Evolutionary conservation across 2,888 invertebrate genomes (phyloP).

Genomic region (Cordylochernes scorpioides): DNA sequence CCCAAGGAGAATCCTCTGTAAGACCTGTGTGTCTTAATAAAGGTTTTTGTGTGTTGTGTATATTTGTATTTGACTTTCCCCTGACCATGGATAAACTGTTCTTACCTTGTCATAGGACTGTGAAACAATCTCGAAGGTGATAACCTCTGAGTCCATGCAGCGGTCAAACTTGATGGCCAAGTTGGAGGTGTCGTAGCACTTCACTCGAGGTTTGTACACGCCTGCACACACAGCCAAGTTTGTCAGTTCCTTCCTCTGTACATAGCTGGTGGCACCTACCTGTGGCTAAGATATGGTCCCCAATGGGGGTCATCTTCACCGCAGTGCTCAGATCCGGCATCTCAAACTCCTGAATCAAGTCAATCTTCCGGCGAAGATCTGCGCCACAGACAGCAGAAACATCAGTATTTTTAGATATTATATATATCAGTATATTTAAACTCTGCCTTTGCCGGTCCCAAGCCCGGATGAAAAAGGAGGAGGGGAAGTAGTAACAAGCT

Average conservation of each 20-base stretch:
- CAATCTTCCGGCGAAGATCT: constrained; percentile 66
- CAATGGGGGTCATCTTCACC: constrained; percentile 59
- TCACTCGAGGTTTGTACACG: constrained; percentile 74
- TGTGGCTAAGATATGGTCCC: constrained; percentile 66
- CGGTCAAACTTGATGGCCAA: constrained; percentile 89
- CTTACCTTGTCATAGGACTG: constrained; percentile 82
- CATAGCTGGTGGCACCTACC: constrained; percentile 30
- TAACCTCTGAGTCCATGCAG: constrained; percentile 83
- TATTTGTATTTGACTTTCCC: no score
- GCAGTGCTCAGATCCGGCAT: constrained; percentile 83
- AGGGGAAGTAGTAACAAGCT: no score
- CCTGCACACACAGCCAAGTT: no score
- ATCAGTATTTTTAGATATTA: no score
- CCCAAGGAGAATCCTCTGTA: no score
- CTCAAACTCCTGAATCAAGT: constrained; percentile 93
- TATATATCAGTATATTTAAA: no score
- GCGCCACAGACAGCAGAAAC: no score
- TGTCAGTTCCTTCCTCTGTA: no score
- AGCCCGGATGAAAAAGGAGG: no score
- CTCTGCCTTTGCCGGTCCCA: no score
- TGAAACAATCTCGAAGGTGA: constrained; percentile 69
- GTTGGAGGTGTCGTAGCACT: constrained; percentile 86
- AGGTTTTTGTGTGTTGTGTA: no score
- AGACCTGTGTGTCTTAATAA: no score
- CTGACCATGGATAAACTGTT: constrained; percentile 2